phyloP scores from a whole-genome alignment of 1,140 invertebrate species.

The Rhizoglyphus robini region DNA sequence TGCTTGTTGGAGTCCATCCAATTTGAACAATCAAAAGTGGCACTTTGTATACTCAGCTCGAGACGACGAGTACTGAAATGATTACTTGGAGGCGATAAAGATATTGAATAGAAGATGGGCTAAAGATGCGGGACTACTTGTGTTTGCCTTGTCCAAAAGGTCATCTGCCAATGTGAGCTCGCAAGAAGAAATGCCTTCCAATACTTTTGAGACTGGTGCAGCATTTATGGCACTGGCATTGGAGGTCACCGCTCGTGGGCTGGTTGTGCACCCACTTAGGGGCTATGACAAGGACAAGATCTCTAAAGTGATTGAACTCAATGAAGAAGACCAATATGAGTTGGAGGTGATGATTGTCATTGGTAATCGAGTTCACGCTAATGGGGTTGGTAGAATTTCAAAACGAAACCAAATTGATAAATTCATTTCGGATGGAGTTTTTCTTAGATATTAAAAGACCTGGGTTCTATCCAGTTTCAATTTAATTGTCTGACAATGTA shows the following conservation, averaged over 20 bases:
- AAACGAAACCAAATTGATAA: conserved; percentile 7
- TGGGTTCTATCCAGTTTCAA: too few species aligned
- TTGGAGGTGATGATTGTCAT: background rate
- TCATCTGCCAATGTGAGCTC: background rate
- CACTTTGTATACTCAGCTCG: too few species aligned
- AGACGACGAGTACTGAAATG: too few species aligned
- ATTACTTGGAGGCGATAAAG: background rate
- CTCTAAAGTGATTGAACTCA: background rate
- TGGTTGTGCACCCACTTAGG: background rate
- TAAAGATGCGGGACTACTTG: background rate
- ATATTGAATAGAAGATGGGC: background rate
- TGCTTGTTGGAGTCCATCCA: too few species aligned
- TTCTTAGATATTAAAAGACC: too few species aligned
- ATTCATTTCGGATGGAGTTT: conserved; percentile 8
- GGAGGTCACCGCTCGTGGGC: background rate
- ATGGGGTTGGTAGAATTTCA: background rate
- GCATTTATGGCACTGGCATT: background rate
- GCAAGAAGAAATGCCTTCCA: background rate
- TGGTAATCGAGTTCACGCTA: background rate
- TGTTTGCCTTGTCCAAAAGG: background rate
- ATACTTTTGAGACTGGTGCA: background rate
- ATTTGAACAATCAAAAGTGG: too few species aligned
- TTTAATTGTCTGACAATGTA: too few species aligned
- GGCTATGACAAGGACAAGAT: background rate
- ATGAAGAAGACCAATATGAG: background rate